These are phyloP conservation scores for Vulpes lagopus DNA, from an alignment of 2,113 vertebrate species.

Conservation along the genomic window DNA sequence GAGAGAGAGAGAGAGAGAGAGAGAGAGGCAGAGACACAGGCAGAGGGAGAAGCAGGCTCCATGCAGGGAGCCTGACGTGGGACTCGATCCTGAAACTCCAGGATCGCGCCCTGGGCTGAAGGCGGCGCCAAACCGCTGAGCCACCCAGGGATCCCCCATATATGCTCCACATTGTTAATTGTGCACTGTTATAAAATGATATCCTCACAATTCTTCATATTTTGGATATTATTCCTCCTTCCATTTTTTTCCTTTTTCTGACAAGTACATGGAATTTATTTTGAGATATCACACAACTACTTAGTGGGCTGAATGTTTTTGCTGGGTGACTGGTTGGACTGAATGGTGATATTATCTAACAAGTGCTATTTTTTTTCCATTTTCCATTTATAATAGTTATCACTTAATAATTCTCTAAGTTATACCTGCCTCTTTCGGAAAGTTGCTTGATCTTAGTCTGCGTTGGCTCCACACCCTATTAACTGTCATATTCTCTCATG, in stretches of 20 bases:
- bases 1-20: no score
- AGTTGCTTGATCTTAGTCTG: constrained; percentile 23
- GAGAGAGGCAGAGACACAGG: no score
- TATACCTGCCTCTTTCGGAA: constrained; percentile 26
- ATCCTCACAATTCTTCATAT: neutral
- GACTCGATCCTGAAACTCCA: no score
- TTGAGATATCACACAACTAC: neutral
- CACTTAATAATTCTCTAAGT: constrained; percentile 10
- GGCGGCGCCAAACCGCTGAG: no score
- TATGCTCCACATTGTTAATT: neutral
- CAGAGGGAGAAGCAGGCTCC: no score
- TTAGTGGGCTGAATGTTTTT: neutral
- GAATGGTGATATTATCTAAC: neutral
- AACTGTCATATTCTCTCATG: neutral
- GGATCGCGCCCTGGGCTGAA: no score
- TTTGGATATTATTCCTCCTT: neutral
- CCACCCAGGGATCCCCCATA: no score
- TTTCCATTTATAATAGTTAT: neutral
- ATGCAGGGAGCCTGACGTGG: no score
- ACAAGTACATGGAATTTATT: constrained; percentile 6
- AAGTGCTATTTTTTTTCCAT: neutral
- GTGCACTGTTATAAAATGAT: neutral
- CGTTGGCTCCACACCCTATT: neutral
- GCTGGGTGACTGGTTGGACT: neutral
- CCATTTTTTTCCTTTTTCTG: neutral